Evolutionary conservation across 1,140 invertebrate genomes (phyloP), one percentile per base, ranked within the genome.

Genomic region (Drosophila dunni): DNA sequence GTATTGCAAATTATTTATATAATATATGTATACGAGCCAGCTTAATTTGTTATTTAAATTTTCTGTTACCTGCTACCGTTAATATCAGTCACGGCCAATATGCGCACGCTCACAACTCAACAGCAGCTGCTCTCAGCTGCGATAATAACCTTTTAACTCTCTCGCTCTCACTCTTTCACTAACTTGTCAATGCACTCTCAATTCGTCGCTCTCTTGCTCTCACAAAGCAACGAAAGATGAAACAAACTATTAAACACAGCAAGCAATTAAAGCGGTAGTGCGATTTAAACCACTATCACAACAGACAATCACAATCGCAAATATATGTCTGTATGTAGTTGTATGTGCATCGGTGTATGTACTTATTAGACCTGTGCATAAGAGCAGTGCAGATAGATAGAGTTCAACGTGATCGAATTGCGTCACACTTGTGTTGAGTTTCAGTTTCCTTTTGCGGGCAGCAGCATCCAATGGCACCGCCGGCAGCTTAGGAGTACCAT

Each of bases 11-110:
- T 61, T 69, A 48, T 68, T 69, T 56, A 50, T 62, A 61, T 73
- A 73, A 73, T 68, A 45, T 57, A 71, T 58, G 44, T 42, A 65
- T 42, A 10, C 38, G 34, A 54, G 15, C 58, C 51, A 46, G 58
- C 33, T 54, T 33, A 68, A 68, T 50, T 68, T 50, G 65, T 62
- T 66, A 57, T 65, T 72, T 65, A 50, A 71, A 46, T 71, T 61
- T 29, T 29, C 24, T 48, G 57, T 62, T 69, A 61, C 46, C 56
- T 57, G 57, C 71, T 74, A 69, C 24, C 57, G 65, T 62, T 74
- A 62, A 74, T 74, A 62, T 69, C 57, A 74, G 71, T 74, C 65
- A 74, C 65, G 71, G 71, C 65, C 65, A 74, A 53, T 56, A 44
- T 40, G 50, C 71, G 42, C 50, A 74, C 57, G 40, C 64, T 48